A percentile compares a stretch with the other conserved stretches of the same genome.
phyloP scores from a whole-genome alignment of 2,888 invertebrate species.

The Orthosia gracilis region DNA sequence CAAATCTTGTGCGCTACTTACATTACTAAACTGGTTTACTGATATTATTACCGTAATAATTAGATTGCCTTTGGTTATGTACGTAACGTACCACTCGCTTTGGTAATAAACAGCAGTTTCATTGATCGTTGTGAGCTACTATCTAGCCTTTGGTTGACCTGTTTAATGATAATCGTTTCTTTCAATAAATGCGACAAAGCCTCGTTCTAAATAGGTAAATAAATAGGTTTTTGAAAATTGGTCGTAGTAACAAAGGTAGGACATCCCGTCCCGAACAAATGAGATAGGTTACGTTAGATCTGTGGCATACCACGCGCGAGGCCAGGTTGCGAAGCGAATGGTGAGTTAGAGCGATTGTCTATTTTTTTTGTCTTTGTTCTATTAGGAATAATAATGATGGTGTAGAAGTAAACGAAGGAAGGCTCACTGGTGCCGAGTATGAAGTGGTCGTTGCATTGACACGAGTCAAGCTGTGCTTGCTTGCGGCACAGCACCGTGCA shows the following conservation, averaged over 20 bases:
- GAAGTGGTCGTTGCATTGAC: constrained; percentile 93
- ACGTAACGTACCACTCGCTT: not conserved
- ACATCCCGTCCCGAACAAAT: too few relatives aligned
- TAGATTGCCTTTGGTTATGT: constrained; percentile 33
- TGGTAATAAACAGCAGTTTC: not conserved
- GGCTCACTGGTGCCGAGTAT: constrained; percentile 92
- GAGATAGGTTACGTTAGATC: too few relatives aligned
- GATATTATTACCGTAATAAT: not conserved
- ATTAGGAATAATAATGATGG: not conserved
- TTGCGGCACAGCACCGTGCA: constrained; percentile 94
- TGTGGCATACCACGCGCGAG: too few relatives aligned
- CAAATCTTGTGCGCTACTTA: constrained; percentile 31
- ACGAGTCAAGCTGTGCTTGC: constrained; percentile 91
- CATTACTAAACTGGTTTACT: constrained; percentile 23
- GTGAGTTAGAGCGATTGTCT: too few relatives aligned
- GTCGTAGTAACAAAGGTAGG: too few relatives aligned
- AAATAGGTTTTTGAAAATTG: too few relatives aligned
- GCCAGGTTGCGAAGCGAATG: too few relatives aligned
- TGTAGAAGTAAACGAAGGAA: not conserved
- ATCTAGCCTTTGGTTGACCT: too few relatives aligned
- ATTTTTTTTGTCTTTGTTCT: too few relatives aligned
- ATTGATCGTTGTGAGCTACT: not conserved
- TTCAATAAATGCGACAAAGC: too few relatives aligned
- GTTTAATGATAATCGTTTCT: too few relatives aligned
- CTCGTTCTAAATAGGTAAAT: too few relatives aligned